phyloP scores from a whole-genome alignment of 2,797 vertebrate species.

The Sebastiscus tertius region DNA sequence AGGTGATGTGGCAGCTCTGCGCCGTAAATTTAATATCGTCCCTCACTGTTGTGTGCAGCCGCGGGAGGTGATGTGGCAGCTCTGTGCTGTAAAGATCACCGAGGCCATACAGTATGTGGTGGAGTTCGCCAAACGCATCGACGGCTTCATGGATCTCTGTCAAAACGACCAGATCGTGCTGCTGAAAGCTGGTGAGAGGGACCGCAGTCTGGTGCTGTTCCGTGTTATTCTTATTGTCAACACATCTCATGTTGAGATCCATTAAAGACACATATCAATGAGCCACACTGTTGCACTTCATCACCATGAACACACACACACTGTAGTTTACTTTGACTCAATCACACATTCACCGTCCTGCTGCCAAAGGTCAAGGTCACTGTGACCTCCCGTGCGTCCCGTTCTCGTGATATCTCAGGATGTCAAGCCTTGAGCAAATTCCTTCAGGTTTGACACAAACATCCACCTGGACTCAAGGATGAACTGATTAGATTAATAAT shows the following conservation, averaged over 20 bases:
- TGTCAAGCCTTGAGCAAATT: background rate
- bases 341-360: no score
- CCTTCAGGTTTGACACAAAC: background rate
- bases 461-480: background rate
- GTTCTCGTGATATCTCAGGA: background rate
- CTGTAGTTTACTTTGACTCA: no score
- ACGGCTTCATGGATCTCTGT: conserved; percentile 96
- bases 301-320: no score
- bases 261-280: no score
- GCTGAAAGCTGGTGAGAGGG: conserved; percentile 92
- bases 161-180: conserved; percentile 97
- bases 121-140: conserved; percentile 96
- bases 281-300: no score
- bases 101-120: conserved; percentile 97
- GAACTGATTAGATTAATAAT: background rate
- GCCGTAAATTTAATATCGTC: conserved; percentile 82
- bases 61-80: conserved; percentile 94
- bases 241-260: no score
- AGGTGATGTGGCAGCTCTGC: conserved; percentile 96
- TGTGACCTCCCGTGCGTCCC: background rate
- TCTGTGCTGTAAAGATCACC: conserved; percentile 94
- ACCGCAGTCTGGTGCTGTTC: background rate
- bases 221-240: no score
- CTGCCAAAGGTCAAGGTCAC: no score
- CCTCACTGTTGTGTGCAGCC: conserved; percentile 74